Base-by-base conservation (phyloP, 2,797 vertebrate species). In the Todus mexicanus region DNA sequence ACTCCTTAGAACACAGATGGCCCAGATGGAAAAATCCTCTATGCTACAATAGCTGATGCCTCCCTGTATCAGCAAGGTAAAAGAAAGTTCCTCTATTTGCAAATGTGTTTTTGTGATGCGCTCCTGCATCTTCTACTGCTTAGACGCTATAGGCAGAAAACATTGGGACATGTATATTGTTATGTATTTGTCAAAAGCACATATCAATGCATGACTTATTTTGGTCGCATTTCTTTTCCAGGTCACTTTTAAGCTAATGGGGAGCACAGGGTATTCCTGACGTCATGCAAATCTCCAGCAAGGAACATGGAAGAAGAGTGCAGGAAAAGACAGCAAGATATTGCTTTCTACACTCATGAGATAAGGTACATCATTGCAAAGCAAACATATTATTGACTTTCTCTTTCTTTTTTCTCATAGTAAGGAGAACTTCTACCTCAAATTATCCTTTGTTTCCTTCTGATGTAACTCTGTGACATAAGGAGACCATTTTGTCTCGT, bases 291-390 rank as follows among this genome's bases (percentile, higher is more conserved):
- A n/a, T 54, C 27, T 80, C 64, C 45, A 72, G 15, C 54, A 75
- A 69, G 23, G 16, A 48, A 6, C 37, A 14, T 1, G 2, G 63
- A 71, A 61, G 59, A 83, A 63, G 22, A 68, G 6, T 27, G 25
- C 45, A 57, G 45, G 48, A 74, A 48, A 78, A 76, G 43, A 14
- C 37, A 45, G 40, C 0, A 1, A 63, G 29, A 53, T 4, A 2
- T 61, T 59, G 6, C 60, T 74, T 72, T 47, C 57, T 48, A 4
- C 0, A 0, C 3, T 5, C 26, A 7, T 9, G 23, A 61, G 43
- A 12, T n/a, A 51, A 90, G 60, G 60, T 79, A 70, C 22, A 10
- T 25, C 6, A 4, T 5, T 65, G 42, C 25, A 78, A 61, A 80
- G 53, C 17, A 87, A 80, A 72, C 27, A 1, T 57, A n/a, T 45